Conservation (phyloP, 2,888 invertebrate species). For the Cheilosia soror region DNA sequence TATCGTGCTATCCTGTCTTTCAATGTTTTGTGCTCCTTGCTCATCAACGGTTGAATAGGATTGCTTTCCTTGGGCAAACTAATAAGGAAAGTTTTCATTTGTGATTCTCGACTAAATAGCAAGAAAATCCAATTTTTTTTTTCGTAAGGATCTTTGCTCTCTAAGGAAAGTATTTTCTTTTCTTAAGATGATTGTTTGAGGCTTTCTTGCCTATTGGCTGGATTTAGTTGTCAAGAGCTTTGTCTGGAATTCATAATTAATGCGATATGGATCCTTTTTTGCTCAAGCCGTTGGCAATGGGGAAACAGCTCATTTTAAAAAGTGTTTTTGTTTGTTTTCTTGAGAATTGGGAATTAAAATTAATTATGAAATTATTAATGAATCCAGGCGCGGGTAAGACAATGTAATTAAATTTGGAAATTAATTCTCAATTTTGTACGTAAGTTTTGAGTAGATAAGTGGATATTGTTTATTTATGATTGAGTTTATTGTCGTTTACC, state of each 20-base stretch:
- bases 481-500: too few species aligned
- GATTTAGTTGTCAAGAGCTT: constrained; percentile 58
- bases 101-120: constrained; percentile 43
- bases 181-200: constrained; percentile 42
- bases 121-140: constrained; percentile 31
- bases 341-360: too few species aligned
- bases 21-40: constrained; percentile 30
- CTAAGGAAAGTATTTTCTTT: constrained; percentile 28
- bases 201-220: constrained; percentile 59
- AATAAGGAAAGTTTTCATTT: constrained; percentile 66
- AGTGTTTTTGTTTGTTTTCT: too few species aligned
- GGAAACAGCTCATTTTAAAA: too few species aligned
- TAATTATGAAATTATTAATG: too few species aligned
- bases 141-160: constrained; percentile 17
- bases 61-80: constrained; percentile 38
- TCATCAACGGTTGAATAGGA: constrained; percentile 25
- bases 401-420: too few species aligned
- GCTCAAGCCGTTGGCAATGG: not conserved
- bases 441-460: too few species aligned
- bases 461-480: too few species aligned
- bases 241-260: constrained; percentile 49
- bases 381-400: too few species aligned
- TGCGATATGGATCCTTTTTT: constrained; percentile 43
- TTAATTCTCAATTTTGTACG: too few species aligned
- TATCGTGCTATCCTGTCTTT: constrained; percentile 40